A percentile compares a stretch with the other conserved stretches of the same genome.
phyloP scores from a whole-genome alignment of 2,888 invertebrate species.

The Apotomis turbidana region DNA sequence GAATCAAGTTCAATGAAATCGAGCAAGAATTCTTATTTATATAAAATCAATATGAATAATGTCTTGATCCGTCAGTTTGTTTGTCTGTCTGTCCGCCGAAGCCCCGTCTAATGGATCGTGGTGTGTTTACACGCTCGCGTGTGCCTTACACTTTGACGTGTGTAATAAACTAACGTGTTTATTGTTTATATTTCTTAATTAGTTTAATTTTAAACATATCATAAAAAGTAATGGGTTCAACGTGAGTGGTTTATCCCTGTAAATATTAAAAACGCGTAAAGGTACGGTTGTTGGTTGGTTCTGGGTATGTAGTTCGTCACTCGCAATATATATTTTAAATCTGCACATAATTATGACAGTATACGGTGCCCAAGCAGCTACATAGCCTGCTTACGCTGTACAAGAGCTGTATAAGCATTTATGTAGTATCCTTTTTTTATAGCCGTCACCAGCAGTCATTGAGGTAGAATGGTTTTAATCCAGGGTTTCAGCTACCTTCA shows the following conservation, averaged over 20 bases:
- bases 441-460: too few species aligned
- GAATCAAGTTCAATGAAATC: not conserved
- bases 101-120: constrained; percentile 64
- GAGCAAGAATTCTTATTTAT: not conserved
- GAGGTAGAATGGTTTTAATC: too few species aligned
- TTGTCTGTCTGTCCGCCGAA: constrained; percentile 61
- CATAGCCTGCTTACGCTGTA: too few species aligned
- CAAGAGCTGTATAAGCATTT: too few species aligned
- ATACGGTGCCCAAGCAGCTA: too few species aligned
- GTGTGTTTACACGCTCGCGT: constrained; percentile 58
- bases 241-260: not conserved
- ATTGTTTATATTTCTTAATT: constrained; percentile 44
- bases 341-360: too few species aligned
- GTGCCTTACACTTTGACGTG: constrained; percentile 35
- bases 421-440: too few species aligned
- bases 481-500: too few species aligned
- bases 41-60: constrained; percentile 39
- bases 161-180: constrained; percentile 45
- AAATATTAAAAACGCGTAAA: not conserved
- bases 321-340: too few species aligned
- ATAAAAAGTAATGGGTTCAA: constrained; percentile 33
- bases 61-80: constrained; percentile 52
- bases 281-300: not conserved
- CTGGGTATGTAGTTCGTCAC: too few species aligned
- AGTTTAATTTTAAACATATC: constrained; percentile 37